Conservation (phyloP, 2,888 invertebrate genomes). For the Leucoma salicis region DNA sequence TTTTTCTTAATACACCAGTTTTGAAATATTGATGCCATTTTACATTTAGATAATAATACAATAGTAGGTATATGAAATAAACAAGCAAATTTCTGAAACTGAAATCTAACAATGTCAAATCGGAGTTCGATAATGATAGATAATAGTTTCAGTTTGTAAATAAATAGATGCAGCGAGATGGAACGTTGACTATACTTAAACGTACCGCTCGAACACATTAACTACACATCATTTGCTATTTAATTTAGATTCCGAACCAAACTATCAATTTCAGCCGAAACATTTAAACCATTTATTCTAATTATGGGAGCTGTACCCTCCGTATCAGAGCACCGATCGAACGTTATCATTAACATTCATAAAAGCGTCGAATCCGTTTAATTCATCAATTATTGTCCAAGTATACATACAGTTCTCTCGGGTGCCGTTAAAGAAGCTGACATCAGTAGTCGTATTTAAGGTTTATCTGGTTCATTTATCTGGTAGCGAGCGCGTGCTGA, state of each 20-base stretch:
- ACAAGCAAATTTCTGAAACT: too few relatives aligned
- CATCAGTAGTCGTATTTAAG: constrained; percentile 76
- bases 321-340: constrained; percentile 48
- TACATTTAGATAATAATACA: too few relatives aligned
- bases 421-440: constrained; percentile 56
- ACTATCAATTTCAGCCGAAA: constrained; percentile 55
- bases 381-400: constrained; percentile 70
- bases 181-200: constrained; percentile 7
- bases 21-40: too few relatives aligned
- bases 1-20: too few relatives aligned
- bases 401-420: constrained; percentile 47
- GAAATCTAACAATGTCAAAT: too few relatives aligned
- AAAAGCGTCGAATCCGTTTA: constrained; percentile 64
- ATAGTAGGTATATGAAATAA: too few relatives aligned
- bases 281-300: constrained; percentile 68
- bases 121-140: too few relatives aligned
- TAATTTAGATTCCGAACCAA: constrained; percentile 45
- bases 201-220: constrained; percentile 40
- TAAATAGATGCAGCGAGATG: constrained; percentile 16
- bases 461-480: constrained; percentile 79
- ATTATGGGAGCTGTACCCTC: constrained; percentile 57
- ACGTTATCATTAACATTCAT: constrained; percentile 71
- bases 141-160: too few relatives aligned
- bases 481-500: constrained; percentile 74
- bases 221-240: constrained; percentile 49